Base-by-base conservation (phyloP, 1,140 invertebrate genomes). In the Phortica variegata region DNA sequence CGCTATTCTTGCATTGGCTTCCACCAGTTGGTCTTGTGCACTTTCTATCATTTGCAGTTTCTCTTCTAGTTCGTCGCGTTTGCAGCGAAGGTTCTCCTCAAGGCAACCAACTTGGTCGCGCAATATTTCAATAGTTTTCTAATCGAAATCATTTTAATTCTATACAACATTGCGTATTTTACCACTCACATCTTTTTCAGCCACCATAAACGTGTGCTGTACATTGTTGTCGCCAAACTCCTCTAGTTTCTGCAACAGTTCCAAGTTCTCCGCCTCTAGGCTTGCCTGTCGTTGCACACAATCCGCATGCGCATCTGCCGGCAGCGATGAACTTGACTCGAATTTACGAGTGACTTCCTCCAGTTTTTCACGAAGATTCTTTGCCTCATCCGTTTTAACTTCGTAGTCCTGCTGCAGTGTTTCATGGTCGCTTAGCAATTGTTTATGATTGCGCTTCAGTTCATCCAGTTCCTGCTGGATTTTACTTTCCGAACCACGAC, bases 61-160 rank as follows among this genome's bases (percentile, higher is more conserved):
- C 46, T 75, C 73, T 44, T 75, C 68, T 19, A 75, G 38, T 13
- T 75, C 73, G 18, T 60, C 52, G 0, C 61, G 65, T 20, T 75
- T 75, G 13, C 54, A 55, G 12, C 44, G 51, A 3, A 75, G 40
- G 48, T 75, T 75, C 46, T 73, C 61, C 40, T 73, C 61, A 40
- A 73, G 26, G 41, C 73, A 75, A 16, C 49, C 56, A 1, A 75
- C 50, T 38, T 69, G 59, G 46, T 75, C 73, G 7, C 53, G 56
- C 1, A 75, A 34, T 10, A 73, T 63, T 32, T 66, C 73, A 2
- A 75, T 65, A 12, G 49, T 62, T 57, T 56, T 70, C 72, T 75
- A 32, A 0, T 10, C 12, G 1, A 0, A 10, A 9, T 12, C 10
- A 39, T 2, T 17, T 2, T 29, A 49, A 4, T 19, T 33, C 18